A percentile compares a stretch with the other conserved stretches of the same genome.
phyloP scores from a whole-genome alignment of 2,888 invertebrate genomes.

The Acanthosepion pharaonis region DNA sequence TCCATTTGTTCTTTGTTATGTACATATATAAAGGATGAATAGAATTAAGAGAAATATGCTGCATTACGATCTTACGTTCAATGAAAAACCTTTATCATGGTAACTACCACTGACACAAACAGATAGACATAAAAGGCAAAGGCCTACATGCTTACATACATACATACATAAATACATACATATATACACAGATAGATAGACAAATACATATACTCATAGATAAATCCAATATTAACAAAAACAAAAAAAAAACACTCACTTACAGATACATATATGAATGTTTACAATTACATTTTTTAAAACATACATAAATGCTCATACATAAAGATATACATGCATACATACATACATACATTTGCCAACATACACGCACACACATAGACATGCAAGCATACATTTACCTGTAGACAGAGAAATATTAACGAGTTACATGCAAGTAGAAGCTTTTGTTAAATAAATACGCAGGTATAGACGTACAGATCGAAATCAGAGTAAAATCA shows the following conservation, averaged over 20 bases:
- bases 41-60: no score
- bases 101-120: background rate
- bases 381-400: background rate
- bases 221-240: background rate
- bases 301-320: background rate
- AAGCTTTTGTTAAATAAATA: background rate
- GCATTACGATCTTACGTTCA: no score
- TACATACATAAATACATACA: background rate
- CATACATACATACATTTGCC: background rate
- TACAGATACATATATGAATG: background rate
- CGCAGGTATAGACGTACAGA: background rate
- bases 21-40: no score
- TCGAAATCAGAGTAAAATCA: background rate
- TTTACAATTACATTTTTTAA: background rate
- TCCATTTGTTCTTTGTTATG: no score
- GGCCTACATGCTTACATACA: background rate
- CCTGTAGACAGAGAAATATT: background rate
- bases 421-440: background rate
- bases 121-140: background rate
- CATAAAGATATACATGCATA: background rate
- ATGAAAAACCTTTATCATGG: no score
- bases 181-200: background rate
- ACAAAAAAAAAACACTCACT: background rate
- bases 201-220: background rate
- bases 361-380: background rate